Evolutionary conservation across 2,888 invertebrate genomes (phyloP), one percentile per base, ranked within the genome.

Genomic region (Brachyopa scutellaris): DNA sequence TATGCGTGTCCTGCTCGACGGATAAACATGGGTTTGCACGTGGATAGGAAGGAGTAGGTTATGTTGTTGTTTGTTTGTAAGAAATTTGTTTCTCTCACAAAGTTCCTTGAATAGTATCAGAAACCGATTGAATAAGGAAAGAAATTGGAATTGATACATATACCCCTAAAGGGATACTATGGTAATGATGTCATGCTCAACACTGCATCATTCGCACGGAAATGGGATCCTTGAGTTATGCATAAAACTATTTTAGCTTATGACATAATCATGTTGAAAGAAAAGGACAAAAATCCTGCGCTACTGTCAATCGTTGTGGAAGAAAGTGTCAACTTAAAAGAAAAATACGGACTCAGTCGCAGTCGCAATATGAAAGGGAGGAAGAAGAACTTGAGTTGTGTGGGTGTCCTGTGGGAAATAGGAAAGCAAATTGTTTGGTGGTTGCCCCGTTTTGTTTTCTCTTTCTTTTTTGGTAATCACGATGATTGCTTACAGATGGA

Each of bases 151-250:
- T n/a, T 47, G 61, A 45, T 31, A 42, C 17, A 7, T 26, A 6
- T 4, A 13, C 1, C 7, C 11, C 7, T 23, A 17, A 11, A 19
- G n/a, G 6, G 19, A 9, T n/a, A n/a, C n/a, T n/a, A 8, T 45
- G 31, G 61, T 7, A 47, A 45, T 21, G 61, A 61, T 31, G 31
- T 45, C 45, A 31, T 61, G n/a, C n/a, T n/a, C n/a, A n/a, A n/a
- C 17, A 23, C 26, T 29, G 26, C 26, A 42, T 42, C 40, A 33
- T 61, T n/a, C 19, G 40, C 8, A n/a, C 15, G 31, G 19, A 61
- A 29, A 19, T 6, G 31, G 45, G 31, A 33, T n/a, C 21, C 11
- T 13, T n/a, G 2, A 17, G n/a, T n/a, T n/a, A 9, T 31, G n/a
- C n/a, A n/a, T n/a, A n/a, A n/a, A n/a, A 31, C 31, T 9, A 36